Percentiles rank a stretch among this genome's conserved stretches.
Conservation (phyloP, 2,888 invertebrate species). For the Silvanus unidentatus region DNA sequence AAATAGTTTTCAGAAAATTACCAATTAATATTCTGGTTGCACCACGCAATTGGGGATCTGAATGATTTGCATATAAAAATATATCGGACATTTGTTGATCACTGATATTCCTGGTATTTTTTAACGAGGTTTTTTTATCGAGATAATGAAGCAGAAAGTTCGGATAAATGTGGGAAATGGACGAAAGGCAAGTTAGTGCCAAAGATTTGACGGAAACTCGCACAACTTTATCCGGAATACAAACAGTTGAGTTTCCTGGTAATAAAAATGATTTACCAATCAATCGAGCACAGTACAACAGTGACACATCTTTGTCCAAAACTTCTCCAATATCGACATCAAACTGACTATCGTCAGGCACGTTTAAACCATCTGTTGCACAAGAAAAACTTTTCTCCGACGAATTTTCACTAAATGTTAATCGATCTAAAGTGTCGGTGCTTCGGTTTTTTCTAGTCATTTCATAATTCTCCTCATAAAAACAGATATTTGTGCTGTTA, state of each 20-base stretch:
- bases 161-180: conserved; percentile 69
- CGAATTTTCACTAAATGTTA: conserved; percentile 36
- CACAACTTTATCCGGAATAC: conserved; percentile 68
- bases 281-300: conserved; percentile 68
- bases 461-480: conserved; percentile 15
- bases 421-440: conserved; percentile 32
- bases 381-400: conserved; percentile 35
- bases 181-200: conserved; percentile 73
- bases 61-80: conserved; percentile 62
- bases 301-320: conserved; percentile 58
- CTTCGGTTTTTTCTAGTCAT: conserved; percentile 23
- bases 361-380: conserved; percentile 8
- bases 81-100: conserved; percentile 65
- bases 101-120: conserved; percentile 26
- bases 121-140: conserved; percentile 53
- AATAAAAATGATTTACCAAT: conserved; percentile 69
- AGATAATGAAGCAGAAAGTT: conserved; percentile 61
- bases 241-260: conserved; percentile 51
- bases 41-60: conserved; percentile 78
- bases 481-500: conserved; percentile 9
- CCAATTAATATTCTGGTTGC: conserved; percentile 63
- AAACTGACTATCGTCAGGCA: conserved; percentile 7
- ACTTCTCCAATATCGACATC: conserved; percentile 62
- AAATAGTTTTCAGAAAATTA: conserved; percentile 57
- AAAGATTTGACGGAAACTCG: conserved; percentile 89